These are phyloP conservation scores for Parotocinclus haroldoi DNA, from an alignment of 2,797 vertebrate species.

Conservation along the genomic window DNA sequence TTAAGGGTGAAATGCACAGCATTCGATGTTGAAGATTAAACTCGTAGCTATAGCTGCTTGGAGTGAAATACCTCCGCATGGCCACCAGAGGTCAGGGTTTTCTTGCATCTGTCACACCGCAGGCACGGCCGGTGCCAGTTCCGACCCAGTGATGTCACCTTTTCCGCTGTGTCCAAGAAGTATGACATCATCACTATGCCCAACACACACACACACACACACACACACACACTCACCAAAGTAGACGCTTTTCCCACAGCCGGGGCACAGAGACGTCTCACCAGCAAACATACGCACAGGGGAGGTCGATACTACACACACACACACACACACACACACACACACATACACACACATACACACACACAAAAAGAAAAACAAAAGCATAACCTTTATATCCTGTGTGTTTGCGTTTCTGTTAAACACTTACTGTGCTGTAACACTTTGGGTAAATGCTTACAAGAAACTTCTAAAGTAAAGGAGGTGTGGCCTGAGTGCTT, in stretches of 20 bases:
- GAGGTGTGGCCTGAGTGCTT: too few relatives aligned
- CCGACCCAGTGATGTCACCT: conserved; percentile 81
- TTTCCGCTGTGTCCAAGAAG: conserved; percentile 70
- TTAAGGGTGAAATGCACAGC: not conserved
- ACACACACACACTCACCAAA: conserved; percentile 60
- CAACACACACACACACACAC: not conserved
- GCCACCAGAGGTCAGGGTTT: conserved; percentile 69
- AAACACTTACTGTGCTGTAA: too few relatives aligned
- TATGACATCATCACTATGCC: conserved; percentile 22
- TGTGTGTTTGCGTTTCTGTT: too few relatives aligned
- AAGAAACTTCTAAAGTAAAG: too few relatives aligned
- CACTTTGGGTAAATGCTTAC: too few relatives aligned
- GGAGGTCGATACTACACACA: conserved; percentile 36
- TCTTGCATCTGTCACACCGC: conserved; percentile 69
- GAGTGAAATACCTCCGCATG: conserved; percentile 65
- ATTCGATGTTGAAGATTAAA: too few relatives aligned
- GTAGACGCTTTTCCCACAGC: conserved; percentile 67
- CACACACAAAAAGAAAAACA: not conserved
- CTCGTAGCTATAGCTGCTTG: not conserved
- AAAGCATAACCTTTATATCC: too few relatives aligned
- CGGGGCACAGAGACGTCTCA: conserved; percentile 65
- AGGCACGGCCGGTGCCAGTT: conserved; percentile 80
- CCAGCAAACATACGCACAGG: conserved; percentile 61
- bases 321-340: conserved; percentile 3
- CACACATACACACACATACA: not conserved